Base-by-base conservation (phyloP, 2,888 invertebrate species). In the Tanaodytes sp. region DNA sequence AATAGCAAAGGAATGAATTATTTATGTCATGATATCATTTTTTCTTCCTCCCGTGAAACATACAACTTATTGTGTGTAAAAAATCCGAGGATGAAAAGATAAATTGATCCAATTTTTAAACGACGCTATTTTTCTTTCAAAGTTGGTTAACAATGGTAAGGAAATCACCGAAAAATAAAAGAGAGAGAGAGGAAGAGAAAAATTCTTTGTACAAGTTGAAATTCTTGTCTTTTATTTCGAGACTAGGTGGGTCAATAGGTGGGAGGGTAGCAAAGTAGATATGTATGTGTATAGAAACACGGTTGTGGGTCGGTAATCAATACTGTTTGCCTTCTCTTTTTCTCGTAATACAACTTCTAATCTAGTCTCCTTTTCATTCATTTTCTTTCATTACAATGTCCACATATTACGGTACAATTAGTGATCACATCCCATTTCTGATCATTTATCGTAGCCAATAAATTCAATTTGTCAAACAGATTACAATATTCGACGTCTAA, bases 301-400 rank as follows among this genome's bases (percentile, higher is more conserved):
- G 45, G 72, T 64, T 58, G 68, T 62, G 62, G 70, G 64, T 73
- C 69, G 75, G 77, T 76, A 79, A 79, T 79, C 79, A 78, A 79
- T 79, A 79, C 78, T 78, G 74, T 77, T 78, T 76, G 74, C 74
- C 65, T 71, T 72, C 63, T 71, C 75, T 76, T 72, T 73, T 74
- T 72, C 57, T 54, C 66, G 23, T 12, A 23, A 48, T 30, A 30
- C 14, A 6, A 30, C 36, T 71, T 33, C 67, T 48, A 69, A 43
- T 66, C 49, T 54, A 54, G 39, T 8, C 23, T 4, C 8, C 19
- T 8, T 40, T 40, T 61, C 43, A 48, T 36, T 52, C 54, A 14
- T 57, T 55, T 55, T 63, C 46, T 55, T 54, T 65, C 43, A 48
- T 49, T 55, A 48, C 30, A 49, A 27, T 31, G 59, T 46, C 42